Conservation (phyloP, 2,797 vertebrate species). For the Serranus cabrilla region DNA sequence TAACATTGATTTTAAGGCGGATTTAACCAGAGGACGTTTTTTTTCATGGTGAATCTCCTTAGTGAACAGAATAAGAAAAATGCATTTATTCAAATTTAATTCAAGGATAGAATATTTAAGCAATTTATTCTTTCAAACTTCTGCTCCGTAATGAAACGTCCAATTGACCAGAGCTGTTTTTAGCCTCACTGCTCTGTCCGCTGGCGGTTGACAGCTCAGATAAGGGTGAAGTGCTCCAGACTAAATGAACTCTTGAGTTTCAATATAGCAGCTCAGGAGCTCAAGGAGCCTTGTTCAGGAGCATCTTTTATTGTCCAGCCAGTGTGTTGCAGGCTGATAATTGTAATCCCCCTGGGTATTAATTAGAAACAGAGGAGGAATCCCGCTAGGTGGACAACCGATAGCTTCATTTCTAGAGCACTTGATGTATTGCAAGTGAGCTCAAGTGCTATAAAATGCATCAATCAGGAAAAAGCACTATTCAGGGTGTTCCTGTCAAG, state of each 20-base stretch:
- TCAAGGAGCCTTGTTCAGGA: conserved; percentile 27
- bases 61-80: conserved; percentile 6
- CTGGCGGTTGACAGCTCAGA: conserved; percentile 29
- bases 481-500: conserved; percentile 45
- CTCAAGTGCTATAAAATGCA: conserved; percentile 67
- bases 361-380: conserved; percentile 55
- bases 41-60: neutral
- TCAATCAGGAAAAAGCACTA: conserved; percentile 63
- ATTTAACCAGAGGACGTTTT: neutral
- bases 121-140: conserved; percentile 2
- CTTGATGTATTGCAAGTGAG: conserved; percentile 53
- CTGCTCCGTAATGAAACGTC: conserved; percentile 9
- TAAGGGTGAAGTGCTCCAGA: conserved; percentile 32
- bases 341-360: conserved; percentile 70
- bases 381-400: conserved; percentile 38
- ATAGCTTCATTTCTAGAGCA: conserved; percentile 64
- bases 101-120: neutral
- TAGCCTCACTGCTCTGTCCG: conserved; percentile 27
- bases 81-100: neutral
- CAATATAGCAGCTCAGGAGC: conserved; percentile 15
- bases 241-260: conserved; percentile 41
- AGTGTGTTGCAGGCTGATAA: conserved; percentile 58
- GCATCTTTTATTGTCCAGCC: conserved; percentile 59
- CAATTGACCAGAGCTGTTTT: neutral
- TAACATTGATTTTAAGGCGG: conserved; percentile 1